Evolutionary conservation across 2,888 invertebrate species (phyloP).

Genomic region (Taphrorychus bicolor): DNA sequence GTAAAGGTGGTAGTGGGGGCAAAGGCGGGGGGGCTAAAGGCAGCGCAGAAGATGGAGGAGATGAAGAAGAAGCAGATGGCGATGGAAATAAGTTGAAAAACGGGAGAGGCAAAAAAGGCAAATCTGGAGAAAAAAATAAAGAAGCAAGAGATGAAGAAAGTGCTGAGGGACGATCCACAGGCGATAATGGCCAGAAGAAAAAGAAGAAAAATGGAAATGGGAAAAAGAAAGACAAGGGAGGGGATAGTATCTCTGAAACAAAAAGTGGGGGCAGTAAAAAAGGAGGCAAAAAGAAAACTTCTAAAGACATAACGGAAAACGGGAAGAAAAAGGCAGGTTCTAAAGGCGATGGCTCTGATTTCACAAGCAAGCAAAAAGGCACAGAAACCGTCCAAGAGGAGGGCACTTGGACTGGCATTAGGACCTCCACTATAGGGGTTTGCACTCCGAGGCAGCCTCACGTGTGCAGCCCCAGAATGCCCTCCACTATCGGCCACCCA

Average conservation of each 20-base stretch:
- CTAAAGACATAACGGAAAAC: neutral
- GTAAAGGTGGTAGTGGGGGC: constrained; percentile 8
- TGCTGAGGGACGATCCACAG: neutral
- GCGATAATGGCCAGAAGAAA: too few relatives aligned
- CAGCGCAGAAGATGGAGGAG: too few relatives aligned
- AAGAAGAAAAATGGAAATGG: too few relatives aligned
- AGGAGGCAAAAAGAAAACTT: neutral
- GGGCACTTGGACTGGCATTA: too few relatives aligned
- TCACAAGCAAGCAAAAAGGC: neutral
- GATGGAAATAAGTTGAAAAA: neutral
- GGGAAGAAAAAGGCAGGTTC: neutral
- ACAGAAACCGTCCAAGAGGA: too few relatives aligned
- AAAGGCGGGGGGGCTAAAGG: neutral
- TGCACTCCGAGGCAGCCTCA: constrained; percentile 21
- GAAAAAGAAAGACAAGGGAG: too few relatives aligned
- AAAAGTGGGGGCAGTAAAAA: neutral
- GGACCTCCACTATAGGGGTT: too few relatives aligned
- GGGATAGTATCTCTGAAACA: too few relatives aligned
- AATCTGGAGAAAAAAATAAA: neutral
- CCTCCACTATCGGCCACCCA: neutral
- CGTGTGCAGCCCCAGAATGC: too few relatives aligned
- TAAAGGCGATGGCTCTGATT: neutral
- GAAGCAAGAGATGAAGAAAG: neutral
- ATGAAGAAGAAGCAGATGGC: too few relatives aligned
- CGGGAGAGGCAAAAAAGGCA: constrained; percentile 3